Conservation (phyloP, 2,888 invertebrate species). For the Enchytraeus crypticus region DNA sequence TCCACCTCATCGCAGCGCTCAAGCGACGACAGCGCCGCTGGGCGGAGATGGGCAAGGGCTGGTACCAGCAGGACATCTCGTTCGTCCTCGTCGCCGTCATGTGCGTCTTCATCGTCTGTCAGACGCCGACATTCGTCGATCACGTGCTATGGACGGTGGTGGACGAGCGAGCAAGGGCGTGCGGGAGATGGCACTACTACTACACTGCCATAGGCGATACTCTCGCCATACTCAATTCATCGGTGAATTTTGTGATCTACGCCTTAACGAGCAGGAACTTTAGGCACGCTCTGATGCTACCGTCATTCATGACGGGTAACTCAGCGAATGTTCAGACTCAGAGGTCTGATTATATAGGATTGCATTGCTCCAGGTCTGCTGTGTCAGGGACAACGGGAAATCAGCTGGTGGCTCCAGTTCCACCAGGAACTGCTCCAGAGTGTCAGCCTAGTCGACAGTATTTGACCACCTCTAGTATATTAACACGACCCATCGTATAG, state of each 20-base stretch:
- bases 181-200: constrained; percentile 28
- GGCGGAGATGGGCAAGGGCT: constrained; percentile 17
- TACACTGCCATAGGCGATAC: constrained; percentile 28
- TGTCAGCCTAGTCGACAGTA: too few species aligned
- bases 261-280: constrained; percentile 26
- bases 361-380: neutral
- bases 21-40: constrained; percentile 21
- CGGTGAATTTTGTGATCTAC: constrained; percentile 28
- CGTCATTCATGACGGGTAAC: neutral
- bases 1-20: constrained; percentile 24
- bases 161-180: constrained; percentile 14
- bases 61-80: constrained; percentile 29
- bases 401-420: neutral
- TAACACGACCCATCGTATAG: too few species aligned
- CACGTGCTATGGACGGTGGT: constrained; percentile 28
- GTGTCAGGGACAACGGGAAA: neutral
- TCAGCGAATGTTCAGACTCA: too few species aligned
- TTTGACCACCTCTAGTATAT: too few species aligned
- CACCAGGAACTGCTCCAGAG: neutral
- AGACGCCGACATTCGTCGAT: constrained; percentile 29
- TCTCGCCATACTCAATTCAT: constrained; percentile 25
- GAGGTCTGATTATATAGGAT: neutral
- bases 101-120: constrained; percentile 28
- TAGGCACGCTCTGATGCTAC: constrained; percentile 7
- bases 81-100: constrained; percentile 27